Conservation (phyloP, 1,140 invertebrate species). For the Drosophila tsacasi region DNA sequence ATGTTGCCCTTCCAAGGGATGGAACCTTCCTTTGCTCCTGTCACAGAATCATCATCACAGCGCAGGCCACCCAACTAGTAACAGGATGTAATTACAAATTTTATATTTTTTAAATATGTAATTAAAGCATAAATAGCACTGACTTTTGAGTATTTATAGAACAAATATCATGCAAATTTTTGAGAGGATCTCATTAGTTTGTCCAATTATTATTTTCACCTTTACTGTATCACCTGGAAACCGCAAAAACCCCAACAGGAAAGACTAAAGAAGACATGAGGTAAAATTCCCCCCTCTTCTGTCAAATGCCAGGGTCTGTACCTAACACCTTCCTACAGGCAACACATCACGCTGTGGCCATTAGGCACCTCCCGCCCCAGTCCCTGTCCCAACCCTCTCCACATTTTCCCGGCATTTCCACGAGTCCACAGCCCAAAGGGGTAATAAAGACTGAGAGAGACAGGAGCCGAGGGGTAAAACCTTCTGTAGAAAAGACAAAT, state of each 20-base stretch:
- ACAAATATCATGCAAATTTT: no score
- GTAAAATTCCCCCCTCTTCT: conserved; percentile 2
- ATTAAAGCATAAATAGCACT: neutral
- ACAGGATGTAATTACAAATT: neutral
- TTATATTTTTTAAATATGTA: neutral
- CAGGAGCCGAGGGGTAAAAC: conserved; percentile 24
- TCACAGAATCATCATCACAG: neutral
- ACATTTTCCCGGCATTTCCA: neutral
- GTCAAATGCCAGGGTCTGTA: conserved; percentile 51
- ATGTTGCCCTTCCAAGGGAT: conserved; percentile 5
- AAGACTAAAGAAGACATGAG: conserved; percentile 11
- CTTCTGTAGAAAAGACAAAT: conserved; percentile 69
- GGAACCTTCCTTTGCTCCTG: neutral
- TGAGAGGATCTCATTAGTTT: neutral
- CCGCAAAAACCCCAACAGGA: conserved; percentile 25
- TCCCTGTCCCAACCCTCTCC: neutral
- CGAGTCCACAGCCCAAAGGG: conserved; percentile 28
- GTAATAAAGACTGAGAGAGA: conserved; percentile 48
- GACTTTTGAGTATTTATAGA: neutral
- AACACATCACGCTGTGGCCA: conserved; percentile 26
- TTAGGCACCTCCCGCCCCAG: conserved; percentile 15
- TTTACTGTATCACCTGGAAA: conserved; percentile 5
- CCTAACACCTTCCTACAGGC: conserved; percentile 40
- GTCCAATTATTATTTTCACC: neutral
- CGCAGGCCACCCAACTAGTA: neutral